Conservation (phyloP, 2,888 invertebrate species). For the Serrognathus titanus region DNA sequence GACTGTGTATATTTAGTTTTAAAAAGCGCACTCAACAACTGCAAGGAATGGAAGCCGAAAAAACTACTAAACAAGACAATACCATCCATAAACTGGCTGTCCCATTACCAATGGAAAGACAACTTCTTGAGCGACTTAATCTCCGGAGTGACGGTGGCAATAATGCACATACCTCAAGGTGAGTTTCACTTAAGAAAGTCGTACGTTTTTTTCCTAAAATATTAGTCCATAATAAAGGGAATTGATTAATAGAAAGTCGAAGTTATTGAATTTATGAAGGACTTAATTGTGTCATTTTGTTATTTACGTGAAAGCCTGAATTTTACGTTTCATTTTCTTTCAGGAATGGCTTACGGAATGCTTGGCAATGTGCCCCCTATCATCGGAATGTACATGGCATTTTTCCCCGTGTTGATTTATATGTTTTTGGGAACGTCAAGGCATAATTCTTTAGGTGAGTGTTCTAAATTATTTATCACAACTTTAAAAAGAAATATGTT, state of each 20-base stretch:
- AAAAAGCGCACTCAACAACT: constrained; percentile 12
- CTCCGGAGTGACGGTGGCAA: constrained; percentile 79
- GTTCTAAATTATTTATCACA: neutral
- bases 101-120: constrained; percentile 57
- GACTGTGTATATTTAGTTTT: constrained; percentile 9
- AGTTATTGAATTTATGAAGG: too few relatives aligned
- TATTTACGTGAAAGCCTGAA: too few relatives aligned
- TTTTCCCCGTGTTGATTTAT: constrained; percentile 52
- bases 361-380: constrained; percentile 55
- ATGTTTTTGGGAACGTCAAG: constrained; percentile 46
- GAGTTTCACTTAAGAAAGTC: constrained; percentile 29
- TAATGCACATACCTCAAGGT: constrained; percentile 84
- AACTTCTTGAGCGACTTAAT: constrained; percentile 69
- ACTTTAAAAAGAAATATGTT: neutral
- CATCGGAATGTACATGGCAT: constrained; percentile 56
- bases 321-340: constrained; percentile 16
- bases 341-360: constrained; percentile 59
- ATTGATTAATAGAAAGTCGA: too few relatives aligned
- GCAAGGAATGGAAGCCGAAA: constrained; percentile 23
- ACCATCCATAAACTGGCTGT: constrained; percentile 63
- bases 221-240: too few relatives aligned
- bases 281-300: too few relatives aligned
- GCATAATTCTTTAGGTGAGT: constrained; percentile 48
- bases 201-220: too few relatives aligned
- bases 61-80: constrained; percentile 37